A percentile compares a stretch with the other conserved stretches of the same genome.
Evolutionary conservation across 2,888 invertebrate genomes (phyloP).

Genomic region (Leucozona laternaria): DNA sequence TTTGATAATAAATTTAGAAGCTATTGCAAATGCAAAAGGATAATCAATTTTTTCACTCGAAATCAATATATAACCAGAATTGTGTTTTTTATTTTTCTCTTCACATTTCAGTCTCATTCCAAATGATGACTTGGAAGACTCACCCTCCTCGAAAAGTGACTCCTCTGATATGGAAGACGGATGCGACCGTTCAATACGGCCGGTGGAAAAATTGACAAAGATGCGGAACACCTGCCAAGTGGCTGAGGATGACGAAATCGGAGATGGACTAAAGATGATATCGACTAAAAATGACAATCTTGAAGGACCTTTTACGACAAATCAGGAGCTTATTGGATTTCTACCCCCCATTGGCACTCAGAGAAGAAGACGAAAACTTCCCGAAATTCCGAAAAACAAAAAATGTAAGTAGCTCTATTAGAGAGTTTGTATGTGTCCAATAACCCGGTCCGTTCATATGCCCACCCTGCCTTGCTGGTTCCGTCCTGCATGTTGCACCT

Average conservation of each 20-base stretch:
- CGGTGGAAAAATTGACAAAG: slow-evolving; percentile 61
- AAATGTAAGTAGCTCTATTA: slow-evolving; percentile 87
- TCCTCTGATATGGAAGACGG: slow-evolving; percentile 87
- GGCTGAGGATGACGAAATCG: slow-evolving; percentile 83
- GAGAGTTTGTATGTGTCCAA: slow-evolving; percentile 53
- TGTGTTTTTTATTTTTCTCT: slow-evolving; percentile 21
- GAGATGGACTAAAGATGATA: slow-evolving; percentile 83
- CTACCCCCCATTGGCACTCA: slow-evolving; percentile 83
- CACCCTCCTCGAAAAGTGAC: slow-evolving; percentile 90
- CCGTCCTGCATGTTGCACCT: slow-evolving; percentile 76
- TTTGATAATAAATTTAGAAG: background rate
- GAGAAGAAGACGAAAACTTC: slow-evolving; percentile 91
- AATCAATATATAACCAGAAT: slow-evolving; percentile 53
- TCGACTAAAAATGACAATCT: slow-evolving; percentile 79
- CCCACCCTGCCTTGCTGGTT: slow-evolving; percentile 40
- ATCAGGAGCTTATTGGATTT: slow-evolving; percentile 81
- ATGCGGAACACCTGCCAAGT: slow-evolving; percentile 80
- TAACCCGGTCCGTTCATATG: slow-evolving; percentile 44
- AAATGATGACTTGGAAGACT: slow-evolving; percentile 91
- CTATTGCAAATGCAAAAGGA: background rate
- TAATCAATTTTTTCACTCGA: slow-evolving; percentile 32
- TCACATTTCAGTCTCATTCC: slow-evolving; percentile 89
- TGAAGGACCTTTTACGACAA: slow-evolving; percentile 81
- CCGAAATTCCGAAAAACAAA: slow-evolving; percentile 95
- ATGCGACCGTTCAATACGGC: slow-evolving; percentile 75